A percentile compares a stretch with the other conserved stretches of the same genome.
Evolutionary conservation across 2,797 vertebrate species (phyloP).

Genomic region (Anisognathus igniventris): DNA sequence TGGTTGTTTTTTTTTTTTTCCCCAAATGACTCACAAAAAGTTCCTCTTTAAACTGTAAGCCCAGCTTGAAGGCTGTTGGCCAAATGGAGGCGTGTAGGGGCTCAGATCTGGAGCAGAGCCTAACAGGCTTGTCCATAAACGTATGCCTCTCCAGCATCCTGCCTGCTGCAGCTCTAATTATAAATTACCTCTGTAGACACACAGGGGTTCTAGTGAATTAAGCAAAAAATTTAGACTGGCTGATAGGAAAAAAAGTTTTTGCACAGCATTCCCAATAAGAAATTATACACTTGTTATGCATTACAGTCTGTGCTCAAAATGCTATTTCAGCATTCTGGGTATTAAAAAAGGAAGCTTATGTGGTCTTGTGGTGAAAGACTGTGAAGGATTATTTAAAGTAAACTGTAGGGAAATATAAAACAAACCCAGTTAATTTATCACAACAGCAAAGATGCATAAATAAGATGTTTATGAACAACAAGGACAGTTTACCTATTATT

Average conservation of each 20-base stretch:
- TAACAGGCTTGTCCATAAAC: constrained; percentile 51
- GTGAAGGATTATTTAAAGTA: constrained; percentile 81
- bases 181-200: constrained; percentile 65
- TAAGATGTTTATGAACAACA: constrained; percentile 77
- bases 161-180: constrained; percentile 61
- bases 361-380: constrained; percentile 77
- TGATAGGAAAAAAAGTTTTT: constrained; percentile 72
- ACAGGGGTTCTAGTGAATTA: constrained; percentile 67
- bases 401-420: constrained; percentile 80
- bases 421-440: constrained; percentile 80
- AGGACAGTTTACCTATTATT: constrained; percentile 75
- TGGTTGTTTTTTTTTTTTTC: background rate
- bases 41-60: constrained; percentile 31
- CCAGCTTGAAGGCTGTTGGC: constrained; percentile 57
- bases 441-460: constrained; percentile 78
- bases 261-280: constrained; percentile 73
- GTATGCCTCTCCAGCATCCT: constrained; percentile 33
- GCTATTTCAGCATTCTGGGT: constrained; percentile 80
- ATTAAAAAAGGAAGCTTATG: constrained; percentile 80
- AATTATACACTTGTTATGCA: constrained; percentile 81
- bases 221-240: constrained; percentile 67
- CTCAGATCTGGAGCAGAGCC: constrained; percentile 52
- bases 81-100: constrained; percentile 39
- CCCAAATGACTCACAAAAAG: constrained; percentile 1
- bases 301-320: constrained; percentile 77